Conservation (phyloP, 2,797 vertebrate genomes). For the Pempheris klunzingeri region DNA sequence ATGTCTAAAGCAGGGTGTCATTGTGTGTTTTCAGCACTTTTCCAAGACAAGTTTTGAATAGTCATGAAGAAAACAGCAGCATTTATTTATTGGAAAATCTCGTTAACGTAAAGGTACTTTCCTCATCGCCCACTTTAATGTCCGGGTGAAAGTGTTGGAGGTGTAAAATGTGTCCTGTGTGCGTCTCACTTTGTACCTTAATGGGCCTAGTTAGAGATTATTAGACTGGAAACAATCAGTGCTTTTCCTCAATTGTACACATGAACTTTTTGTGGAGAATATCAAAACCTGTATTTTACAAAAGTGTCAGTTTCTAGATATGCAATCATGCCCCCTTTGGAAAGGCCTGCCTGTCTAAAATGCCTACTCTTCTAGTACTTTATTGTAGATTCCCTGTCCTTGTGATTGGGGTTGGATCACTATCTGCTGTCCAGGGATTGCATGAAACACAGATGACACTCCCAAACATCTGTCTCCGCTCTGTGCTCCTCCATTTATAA, state of each 20-base stretch:
- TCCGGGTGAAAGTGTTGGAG: constrained; percentile 15
- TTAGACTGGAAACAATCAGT: constrained; percentile 55
- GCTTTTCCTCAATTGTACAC: constrained; percentile 49
- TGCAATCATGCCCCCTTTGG: constrained; percentile 58
- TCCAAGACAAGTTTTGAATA: neutral
- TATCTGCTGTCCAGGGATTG: constrained; percentile 44
- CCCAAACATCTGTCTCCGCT: constrained; percentile 1
- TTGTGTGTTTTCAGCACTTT: constrained; percentile 58
- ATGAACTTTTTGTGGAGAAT: constrained; percentile 29
- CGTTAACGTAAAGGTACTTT: constrained; percentile 5
- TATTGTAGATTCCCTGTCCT: constrained; percentile 23
- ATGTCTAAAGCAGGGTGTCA: constrained; percentile 27
- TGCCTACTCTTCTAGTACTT: constrained; percentile 22
- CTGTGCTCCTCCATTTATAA: constrained; percentile 4
- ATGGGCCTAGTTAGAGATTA: constrained; percentile 57
- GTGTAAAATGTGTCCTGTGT: constrained; percentile 17
- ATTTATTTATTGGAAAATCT: constrained; percentile 21
- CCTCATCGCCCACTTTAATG: neutral
- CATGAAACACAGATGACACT: constrained; percentile 34
- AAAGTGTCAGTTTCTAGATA: constrained; percentile 52
- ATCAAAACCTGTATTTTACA: constrained; percentile 25
- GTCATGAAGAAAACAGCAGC: neutral
- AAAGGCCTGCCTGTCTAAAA: constrained; percentile 32
- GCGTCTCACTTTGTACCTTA: constrained; percentile 67
- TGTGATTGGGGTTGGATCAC: neutral